Evolutionary conservation across 2,113 vertebrate genomes (phyloP), one percentile per base, ranked within the genome.

Genomic region (Erinaceus europaeus): DNA sequence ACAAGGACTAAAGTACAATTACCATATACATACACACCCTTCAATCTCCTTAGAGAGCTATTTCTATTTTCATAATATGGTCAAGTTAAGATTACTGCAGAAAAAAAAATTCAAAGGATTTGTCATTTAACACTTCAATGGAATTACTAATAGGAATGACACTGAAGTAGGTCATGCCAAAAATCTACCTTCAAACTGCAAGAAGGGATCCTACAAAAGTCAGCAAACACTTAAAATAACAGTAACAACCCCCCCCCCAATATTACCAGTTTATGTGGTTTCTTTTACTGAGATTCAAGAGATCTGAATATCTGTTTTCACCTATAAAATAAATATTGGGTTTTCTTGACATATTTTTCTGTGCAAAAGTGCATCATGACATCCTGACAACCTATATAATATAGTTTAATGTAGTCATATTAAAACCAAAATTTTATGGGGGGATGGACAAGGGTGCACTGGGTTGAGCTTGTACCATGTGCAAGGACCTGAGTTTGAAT

Each of bases 91-190:
- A 93, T 91, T 94, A 93, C 11, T 48, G 9, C 59, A 90, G 88
- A 50, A 61, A 93, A 91, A 95, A 90, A 81, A 88, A 62, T 90
- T 91, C 64, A 94, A 91, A 94, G 89, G 61, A 90, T 86, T 94
- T 90, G 89, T 90, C 86, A 93, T 88, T 95, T 91, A 96, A 94
- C 89, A 94, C 86, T 93, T 95, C 86, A 93, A 0, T 93, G 81
- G 69, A 92, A 78, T 94, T 89, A 91, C 84, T 93, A 93, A 93
- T 87, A 89, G 77, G 64, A 92, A 95, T 93, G 90, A 94, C 73
- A 88, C 40, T 91, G 64, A 94, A 91, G 92, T 90, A 91, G 84
- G 89, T 93, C 86, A 91, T 89, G 61, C 77, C 86, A 93, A 92
- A 84, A 95, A 82, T 65, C n/a, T 36, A 93, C n/a, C 40, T 61